phyloP scores from a whole-genome alignment of 2,113 vertebrate species.

The Urocynchramus pylzowi region DNA sequence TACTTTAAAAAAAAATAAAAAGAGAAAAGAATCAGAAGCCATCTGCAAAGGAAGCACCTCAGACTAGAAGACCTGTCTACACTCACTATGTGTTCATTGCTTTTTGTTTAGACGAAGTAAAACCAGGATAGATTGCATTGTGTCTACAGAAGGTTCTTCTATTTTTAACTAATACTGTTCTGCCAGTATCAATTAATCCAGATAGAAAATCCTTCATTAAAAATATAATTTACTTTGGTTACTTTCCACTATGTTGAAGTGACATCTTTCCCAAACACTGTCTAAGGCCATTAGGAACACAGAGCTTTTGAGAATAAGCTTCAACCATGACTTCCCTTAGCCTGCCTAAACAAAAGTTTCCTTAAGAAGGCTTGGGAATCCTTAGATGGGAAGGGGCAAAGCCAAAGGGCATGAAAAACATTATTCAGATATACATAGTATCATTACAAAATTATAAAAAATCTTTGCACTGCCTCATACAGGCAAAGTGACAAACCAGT shows the following conservation, averaged over 20 bases:
- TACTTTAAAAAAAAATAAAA: neutral
- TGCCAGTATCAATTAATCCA: neutral
- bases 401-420: neutral
- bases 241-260: neutral
- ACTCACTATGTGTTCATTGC: neutral
- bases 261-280: neutral
- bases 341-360: neutral
- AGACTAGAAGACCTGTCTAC: neutral
- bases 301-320: neutral
- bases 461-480: neutral
- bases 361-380: neutral
- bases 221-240: slow-evolving; percentile 10
- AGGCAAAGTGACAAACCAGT: neutral
- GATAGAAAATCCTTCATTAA: slow-evolving; percentile 10
- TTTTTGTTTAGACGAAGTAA: neutral
- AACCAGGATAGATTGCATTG: neutral
- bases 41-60: neutral
- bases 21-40: neutral
- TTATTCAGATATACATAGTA: neutral
- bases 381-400: neutral
- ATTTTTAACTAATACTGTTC: slow-evolving; percentile 2
- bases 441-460: neutral
- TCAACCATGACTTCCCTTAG: neutral
- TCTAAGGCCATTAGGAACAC: slow-evolving; percentile 13
- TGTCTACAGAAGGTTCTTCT: neutral